Evolutionary conservation across 2,888 invertebrate species (phyloP).

Genomic region (Siphonodentalium dalli): DNA sequence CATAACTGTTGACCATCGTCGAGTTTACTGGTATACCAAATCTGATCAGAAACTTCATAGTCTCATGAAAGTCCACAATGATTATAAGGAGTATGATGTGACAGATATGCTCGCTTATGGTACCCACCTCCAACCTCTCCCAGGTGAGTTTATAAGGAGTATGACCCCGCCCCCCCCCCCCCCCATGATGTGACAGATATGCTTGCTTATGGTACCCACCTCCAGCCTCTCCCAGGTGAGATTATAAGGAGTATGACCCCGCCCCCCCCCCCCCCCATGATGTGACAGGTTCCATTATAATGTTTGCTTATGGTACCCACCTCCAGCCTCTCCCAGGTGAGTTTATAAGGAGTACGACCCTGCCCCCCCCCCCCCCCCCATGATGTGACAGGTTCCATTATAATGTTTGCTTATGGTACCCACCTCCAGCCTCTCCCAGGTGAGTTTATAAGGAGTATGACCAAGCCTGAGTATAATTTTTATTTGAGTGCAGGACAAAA

Average conservation of each 20-base stretch:
- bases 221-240: slow-evolving; percentile 76
- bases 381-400: too few species aligned
- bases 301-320: slow-evolving; percentile 75
- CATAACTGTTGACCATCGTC: slow-evolving; percentile 76
- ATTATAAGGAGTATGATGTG: slow-evolving; percentile 60
- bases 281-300: slow-evolving; percentile 61
- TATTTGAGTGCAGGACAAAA: too few species aligned
- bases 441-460: too few species aligned
- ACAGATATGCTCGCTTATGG: slow-evolving; percentile 71
- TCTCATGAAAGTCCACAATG: slow-evolving; percentile 66
- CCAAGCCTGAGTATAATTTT: too few species aligned
- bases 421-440: too few species aligned
- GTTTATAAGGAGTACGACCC: too few species aligned
- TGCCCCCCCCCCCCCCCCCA: too few species aligned
- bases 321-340: slow-evolving; percentile 76
- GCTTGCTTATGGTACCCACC: slow-evolving; percentile 75
- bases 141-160: slow-evolving; percentile 55
- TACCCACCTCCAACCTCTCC: slow-evolving; percentile 79
- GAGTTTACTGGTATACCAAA: slow-evolving; percentile 78
- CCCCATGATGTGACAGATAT: slow-evolving; percentile 67
- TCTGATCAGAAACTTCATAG: slow-evolving; percentile 73
- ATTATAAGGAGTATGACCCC: slow-evolving; percentile 6
- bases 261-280: slow-evolving; percentile 69
- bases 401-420: too few species aligned
- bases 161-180: too few species aligned